A percentile compares a stretch with the other conserved stretches of the same genome.
Evolutionary conservation across 2,113 vertebrate genomes (phyloP).

Genomic region (Oncorhynchus clarkii): DNA sequence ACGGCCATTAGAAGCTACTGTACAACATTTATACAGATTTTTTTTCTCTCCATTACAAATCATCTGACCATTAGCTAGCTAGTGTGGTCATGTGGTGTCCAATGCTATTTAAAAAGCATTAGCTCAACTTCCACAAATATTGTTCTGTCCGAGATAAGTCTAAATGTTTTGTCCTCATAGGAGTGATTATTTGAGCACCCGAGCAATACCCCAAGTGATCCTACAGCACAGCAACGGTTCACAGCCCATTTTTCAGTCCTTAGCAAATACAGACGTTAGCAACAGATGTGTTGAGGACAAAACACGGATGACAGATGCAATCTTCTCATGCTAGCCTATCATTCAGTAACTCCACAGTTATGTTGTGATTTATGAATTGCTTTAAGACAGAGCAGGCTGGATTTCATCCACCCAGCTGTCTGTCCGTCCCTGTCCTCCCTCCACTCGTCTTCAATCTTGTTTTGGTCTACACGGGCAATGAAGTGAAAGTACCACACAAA

Average conservation of each 20-base stretch:
- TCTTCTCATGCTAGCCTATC: background rate
- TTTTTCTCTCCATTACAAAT: conserved; percentile 7
- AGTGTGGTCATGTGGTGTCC: background rate
- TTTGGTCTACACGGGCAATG: background rate
- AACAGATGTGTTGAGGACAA: background rate
- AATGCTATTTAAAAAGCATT: no score
- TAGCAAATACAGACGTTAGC: background rate
- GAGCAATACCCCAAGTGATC: background rate
- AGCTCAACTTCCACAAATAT: no score
- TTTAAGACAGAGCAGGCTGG: background rate
- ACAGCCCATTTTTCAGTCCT: background rate
- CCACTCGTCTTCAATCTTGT: background rate
- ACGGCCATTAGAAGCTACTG: background rate
- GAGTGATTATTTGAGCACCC: background rate
- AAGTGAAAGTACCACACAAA: background rate
- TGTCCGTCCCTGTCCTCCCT: background rate
- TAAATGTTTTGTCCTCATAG: background rate
- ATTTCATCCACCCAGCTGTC: background rate
- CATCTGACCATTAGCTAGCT: conserved; percentile 35
- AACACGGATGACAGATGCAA: background rate
- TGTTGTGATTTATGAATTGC: conserved; percentile 4
- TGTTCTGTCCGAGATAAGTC: background rate
- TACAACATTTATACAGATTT: background rate
- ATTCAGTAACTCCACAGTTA: conserved; percentile 2
- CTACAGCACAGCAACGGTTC: background rate